Evolutionary conservation across 2,888 invertebrate genomes (phyloP).

Genomic region (Cryptus armator): DNA sequence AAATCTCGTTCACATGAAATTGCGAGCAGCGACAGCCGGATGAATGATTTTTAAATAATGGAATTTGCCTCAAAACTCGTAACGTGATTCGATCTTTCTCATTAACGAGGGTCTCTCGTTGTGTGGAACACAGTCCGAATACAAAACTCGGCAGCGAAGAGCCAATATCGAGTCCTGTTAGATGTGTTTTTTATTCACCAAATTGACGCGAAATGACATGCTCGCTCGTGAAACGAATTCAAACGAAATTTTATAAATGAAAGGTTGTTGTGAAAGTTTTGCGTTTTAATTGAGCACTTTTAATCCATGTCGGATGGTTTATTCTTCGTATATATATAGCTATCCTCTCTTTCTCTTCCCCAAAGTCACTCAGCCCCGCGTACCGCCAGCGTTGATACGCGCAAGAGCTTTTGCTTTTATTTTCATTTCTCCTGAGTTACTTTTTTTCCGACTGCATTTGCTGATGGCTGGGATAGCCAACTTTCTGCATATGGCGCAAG

Average conservation of each 20-base stretch:
- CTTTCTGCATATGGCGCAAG: conserved; percentile 67
- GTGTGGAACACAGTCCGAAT: not conserved
- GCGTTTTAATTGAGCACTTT: too few species aligned
- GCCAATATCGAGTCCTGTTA: not conserved
- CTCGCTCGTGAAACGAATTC: too few species aligned
- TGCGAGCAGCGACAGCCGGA: not conserved
- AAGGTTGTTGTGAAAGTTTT: too few species aligned
- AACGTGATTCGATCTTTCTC: not conserved
- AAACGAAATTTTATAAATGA: too few species aligned
- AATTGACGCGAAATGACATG: too few species aligned
- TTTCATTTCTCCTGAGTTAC: conserved; percentile 36
- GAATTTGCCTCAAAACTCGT: not conserved
- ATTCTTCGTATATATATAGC: too few species aligned
- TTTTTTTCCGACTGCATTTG: conserved; percentile 49
- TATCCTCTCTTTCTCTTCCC: too few species aligned
- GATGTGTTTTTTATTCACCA: not conserved
- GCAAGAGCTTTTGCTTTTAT: not conserved
- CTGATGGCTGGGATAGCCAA: not conserved
- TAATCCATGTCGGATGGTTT: too few species aligned
- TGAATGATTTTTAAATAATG: not conserved
- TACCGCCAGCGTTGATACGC: not conserved
- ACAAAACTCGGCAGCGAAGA: not conserved
- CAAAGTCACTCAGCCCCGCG: not conserved
- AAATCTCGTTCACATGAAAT: not conserved
- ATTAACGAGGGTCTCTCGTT: not conserved